Evolutionary conservation across 1,140 invertebrate genomes (phyloP), one percentile per base, ranked within the genome.

Genomic region (Drosophila santomea): DNA sequence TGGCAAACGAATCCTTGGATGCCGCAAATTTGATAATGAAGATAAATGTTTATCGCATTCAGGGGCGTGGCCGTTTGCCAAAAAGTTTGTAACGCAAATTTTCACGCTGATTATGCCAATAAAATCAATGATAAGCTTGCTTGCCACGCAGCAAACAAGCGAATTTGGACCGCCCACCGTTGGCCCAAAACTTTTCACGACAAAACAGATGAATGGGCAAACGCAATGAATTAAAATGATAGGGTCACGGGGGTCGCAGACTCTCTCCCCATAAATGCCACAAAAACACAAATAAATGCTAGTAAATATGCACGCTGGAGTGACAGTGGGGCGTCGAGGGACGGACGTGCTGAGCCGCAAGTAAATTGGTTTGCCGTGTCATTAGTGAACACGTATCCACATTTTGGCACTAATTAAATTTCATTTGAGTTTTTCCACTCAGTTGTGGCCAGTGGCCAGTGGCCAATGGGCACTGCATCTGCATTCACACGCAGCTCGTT

Each of bases 11-110:
- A 61, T 32, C 14, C 41, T 44, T 63, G 57, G 76, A 43, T 73
- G 67, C 82, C 82, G 67, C 79, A 86, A 85, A 86, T 86, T 86
- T 74, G 85, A 82, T 86, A 86, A 86, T 86, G 83, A 86, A 86
- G 83, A 86, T 86, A 86, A 86, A 86, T 86, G 83, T 86, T 86
- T 86, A 86, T 86, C 84, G 83, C 76, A 69, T 68, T 56, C 72
- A 58, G 63, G 61, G 83, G 83, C 79, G 83, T 88, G 83, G 83
- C 83, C 51, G 60, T 35, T 48, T 86, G 83, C 83, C 83, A 86
- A 76, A 78, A 88, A 88, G 62, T 88, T 86, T 43, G 58, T 66
- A 86, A 78, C 74, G 73, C 82, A 86, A 85, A 86, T 86, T 85
- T 81, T 80, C 44, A 82, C 79, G 79, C 76, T 88, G 83, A 86